Evolutionary conservation across 1,140 invertebrate genomes (phyloP).

Genomic region (Papilio polyxenes): DNA sequence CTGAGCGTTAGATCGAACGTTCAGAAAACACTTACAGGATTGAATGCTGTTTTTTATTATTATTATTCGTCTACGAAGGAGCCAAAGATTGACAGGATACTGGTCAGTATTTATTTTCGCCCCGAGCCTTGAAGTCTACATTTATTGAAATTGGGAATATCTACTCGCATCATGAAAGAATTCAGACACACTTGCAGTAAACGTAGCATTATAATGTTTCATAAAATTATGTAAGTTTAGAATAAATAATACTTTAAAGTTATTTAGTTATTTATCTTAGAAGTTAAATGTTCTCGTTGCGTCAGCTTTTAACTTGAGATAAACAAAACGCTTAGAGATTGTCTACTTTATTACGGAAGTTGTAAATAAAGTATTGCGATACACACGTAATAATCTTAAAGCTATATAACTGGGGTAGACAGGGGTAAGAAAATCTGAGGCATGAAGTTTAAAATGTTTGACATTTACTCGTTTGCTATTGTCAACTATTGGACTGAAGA

Average conservation of each 20-base stretch:
- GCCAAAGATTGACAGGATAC: too few species aligned
- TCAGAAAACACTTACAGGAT: neutral
- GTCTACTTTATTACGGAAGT: conserved; percentile 18
- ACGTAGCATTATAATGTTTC: too few species aligned
- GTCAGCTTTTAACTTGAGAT: neutral
- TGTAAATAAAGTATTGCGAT: neutral
- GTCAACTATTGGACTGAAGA: neutral
- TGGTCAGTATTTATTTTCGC: too few species aligned
- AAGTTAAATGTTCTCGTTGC: neutral
- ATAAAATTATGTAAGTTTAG: neutral
- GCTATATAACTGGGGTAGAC: neutral
- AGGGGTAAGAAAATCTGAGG: neutral
- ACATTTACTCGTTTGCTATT: neutral
- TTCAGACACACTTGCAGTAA: neutral
- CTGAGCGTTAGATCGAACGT: neutral
- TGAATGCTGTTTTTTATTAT: neutral
- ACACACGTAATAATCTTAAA: neutral
- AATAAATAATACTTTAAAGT: neutral
- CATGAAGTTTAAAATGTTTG: neutral
- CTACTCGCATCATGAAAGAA: too few species aligned
- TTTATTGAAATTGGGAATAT: too few species aligned
- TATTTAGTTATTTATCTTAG: neutral
- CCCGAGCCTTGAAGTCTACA: too few species aligned
- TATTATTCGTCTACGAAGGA: too few species aligned
- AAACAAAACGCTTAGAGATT: neutral